Conservation (phyloP, 2,113 vertebrate species). For the Perca flavescens region DNA sequence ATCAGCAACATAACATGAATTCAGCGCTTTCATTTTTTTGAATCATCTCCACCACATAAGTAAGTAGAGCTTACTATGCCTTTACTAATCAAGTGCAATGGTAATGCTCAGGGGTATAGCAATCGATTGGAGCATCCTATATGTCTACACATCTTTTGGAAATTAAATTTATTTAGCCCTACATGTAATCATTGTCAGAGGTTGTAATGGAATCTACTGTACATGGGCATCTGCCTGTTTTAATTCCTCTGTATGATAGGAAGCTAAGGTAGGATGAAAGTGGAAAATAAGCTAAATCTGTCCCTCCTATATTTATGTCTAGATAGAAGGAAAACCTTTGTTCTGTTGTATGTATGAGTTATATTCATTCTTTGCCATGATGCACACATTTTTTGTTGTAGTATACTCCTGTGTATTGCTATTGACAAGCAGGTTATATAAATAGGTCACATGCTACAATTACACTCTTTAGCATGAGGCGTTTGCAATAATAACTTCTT, state of each 20-base stretch:
- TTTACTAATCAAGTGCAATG: slow-evolving; percentile 14
- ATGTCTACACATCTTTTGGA: not conserved
- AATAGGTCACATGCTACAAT: not conserved
- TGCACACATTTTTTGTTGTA: not conserved
- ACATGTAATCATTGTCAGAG: not conserved
- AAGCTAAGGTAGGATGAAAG: not conserved
- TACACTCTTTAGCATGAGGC: not conserved
- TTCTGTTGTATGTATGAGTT: not conserved
- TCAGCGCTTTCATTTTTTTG: slow-evolving; percentile 28
- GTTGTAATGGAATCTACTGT: not conserved
- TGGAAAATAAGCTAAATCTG: not conserved
- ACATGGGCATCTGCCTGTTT: not conserved
- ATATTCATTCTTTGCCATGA: not conserved
- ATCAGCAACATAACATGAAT: slow-evolving; percentile 43
- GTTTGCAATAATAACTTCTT: not conserved
- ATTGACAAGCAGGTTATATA: not conserved
- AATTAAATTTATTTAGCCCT: not conserved
- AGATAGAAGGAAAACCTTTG: not conserved
- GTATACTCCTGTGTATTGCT: not conserved
- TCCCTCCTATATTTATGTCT: not conserved
- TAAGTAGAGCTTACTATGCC: slow-evolving; percentile 22
- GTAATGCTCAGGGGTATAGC: not conserved
- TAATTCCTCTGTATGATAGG: not conserved
- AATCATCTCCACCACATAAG: slow-evolving; percentile 12
- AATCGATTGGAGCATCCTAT: not conserved